These are phyloP conservation scores for Tricholauxania praeusta DNA, from an alignment of 2,888 invertebrate genomes.

Conservation along the genomic window DNA sequence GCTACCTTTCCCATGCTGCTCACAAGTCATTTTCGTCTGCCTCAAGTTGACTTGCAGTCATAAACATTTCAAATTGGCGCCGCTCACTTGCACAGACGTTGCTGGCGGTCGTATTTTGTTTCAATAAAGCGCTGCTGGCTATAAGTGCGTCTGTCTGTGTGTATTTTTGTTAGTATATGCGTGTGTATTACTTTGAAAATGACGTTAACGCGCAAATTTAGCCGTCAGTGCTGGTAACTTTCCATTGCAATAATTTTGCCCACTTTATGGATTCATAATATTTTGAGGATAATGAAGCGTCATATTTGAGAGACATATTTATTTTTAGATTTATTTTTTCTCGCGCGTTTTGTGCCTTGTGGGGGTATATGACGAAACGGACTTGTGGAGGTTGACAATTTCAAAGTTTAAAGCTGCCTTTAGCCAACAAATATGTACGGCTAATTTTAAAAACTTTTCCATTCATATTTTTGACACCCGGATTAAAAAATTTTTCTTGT, in stretches of 20 bases:
- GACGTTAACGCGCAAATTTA: slow-evolving; percentile 3
- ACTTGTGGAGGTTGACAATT: no score
- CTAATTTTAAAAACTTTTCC: no score
- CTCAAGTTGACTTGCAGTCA: slow-evolving; percentile 1
- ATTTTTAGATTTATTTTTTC: not conserved
- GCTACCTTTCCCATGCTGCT: no score
- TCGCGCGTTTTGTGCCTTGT: not conserved
- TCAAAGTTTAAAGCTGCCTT: no score
- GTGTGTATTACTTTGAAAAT: not conserved
- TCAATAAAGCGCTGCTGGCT: not conserved
- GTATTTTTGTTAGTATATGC: not conserved
- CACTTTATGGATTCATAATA: slow-evolving; percentile 22
- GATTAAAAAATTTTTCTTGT: no score
- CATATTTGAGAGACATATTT: slow-evolving; percentile 11
- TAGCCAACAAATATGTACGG: no score
- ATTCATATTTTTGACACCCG: no score
- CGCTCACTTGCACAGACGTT: slow-evolving; percentile 15
- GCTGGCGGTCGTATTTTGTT: not conserved
- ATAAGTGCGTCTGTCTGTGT: slow-evolving; percentile 1
- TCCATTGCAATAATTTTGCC: slow-evolving; percentile 8
- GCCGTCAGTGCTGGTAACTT: slow-evolving; percentile 14
- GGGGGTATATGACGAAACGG: not conserved
- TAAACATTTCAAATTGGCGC: slow-evolving; percentile 28
- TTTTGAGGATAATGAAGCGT: slow-evolving; percentile 18
- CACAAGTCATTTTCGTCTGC: slow-evolving; percentile 6